These are phyloP conservation scores for Drosophila mayri DNA, from an alignment of 1,140 invertebrate species.

Conservation along the genomic window DNA sequence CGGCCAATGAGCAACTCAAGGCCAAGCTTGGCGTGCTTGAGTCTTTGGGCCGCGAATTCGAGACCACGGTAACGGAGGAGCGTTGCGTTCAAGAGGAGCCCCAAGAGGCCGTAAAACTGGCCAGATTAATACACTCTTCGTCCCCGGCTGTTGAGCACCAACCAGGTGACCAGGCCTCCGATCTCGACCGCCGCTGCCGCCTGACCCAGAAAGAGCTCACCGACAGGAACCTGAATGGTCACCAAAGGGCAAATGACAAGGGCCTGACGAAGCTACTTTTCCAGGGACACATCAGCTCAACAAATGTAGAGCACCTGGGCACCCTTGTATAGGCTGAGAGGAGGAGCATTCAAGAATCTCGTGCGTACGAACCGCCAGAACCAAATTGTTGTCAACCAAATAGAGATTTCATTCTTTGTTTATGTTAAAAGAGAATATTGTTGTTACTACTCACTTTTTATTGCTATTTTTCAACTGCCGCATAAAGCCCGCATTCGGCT, in stretches of 20 bases:
- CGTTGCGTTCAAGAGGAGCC: background rate
- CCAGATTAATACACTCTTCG: slow-evolving; percentile 5
- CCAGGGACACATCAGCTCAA: background rate
- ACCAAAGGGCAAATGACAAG: slow-evolving; percentile 10
- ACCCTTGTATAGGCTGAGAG: slow-evolving; percentile 46
- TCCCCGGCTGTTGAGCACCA: background rate
- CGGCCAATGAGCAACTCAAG: slow-evolving; percentile 88
- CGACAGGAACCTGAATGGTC: slow-evolving; percentile 24
- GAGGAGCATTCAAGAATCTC: slow-evolving; percentile 6
- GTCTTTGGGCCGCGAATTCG: slow-evolving; percentile 88
- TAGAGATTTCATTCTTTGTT: slow-evolving; percentile 39
- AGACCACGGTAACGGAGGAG: slow-evolving; percentile 74
- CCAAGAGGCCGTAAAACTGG: background rate
- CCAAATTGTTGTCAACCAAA: slow-evolving; percentile 46
- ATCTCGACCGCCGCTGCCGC: slow-evolving; percentile 3
- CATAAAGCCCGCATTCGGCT: slow-evolving; percentile 93
- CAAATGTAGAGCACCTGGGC: slow-evolving; percentile 32
- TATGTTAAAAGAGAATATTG: background rate
- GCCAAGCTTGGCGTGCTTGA: slow-evolving; percentile 88
- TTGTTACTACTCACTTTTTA: slow-evolving; percentile 12
- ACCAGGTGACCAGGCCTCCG: background rate
- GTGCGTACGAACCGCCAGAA: slow-evolving; percentile 4
- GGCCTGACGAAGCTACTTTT: slow-evolving; percentile 31
- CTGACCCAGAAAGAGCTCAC: slow-evolving; percentile 5
- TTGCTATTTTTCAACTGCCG: slow-evolving; percentile 86